These are phyloP conservation scores for Catharus fuscescens DNA, from an alignment of 2,113 vertebrate species.

Conservation along the genomic window DNA sequence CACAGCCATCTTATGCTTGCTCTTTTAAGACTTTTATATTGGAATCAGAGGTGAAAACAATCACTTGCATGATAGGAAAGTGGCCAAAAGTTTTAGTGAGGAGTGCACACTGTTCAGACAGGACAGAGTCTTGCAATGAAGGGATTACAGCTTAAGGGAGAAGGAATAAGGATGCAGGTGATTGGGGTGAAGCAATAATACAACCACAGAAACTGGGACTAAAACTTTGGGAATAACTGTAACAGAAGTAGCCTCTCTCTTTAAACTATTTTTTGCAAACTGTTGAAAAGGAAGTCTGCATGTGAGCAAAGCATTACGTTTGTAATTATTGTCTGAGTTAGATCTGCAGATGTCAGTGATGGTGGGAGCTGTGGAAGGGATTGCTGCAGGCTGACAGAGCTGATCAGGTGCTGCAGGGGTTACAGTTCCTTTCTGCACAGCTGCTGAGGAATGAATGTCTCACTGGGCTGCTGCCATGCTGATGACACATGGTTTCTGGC, in stretches of 20 bases:
- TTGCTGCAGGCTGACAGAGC: not conserved
- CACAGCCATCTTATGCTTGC: not conserved
- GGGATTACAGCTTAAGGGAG: not conserved
- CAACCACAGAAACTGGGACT: not conserved
- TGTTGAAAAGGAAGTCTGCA: not conserved
- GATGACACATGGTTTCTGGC: not conserved
- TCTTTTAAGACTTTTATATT: not conserved
- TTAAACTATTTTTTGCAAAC: not conserved
- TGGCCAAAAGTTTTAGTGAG: not conserved
- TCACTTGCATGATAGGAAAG: not conserved
- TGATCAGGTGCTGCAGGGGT: not conserved
- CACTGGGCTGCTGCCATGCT: not conserved
- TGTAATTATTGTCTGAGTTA: not conserved
- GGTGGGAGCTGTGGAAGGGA: not conserved
- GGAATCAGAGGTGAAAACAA: not conserved
- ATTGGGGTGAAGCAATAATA: not conserved
- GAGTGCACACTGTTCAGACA: not conserved
- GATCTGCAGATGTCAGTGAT: not conserved
- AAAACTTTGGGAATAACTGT: not conserved
- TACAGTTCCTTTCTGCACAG: not conserved
- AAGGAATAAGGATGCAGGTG: not conserved
- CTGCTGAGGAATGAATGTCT: not conserved
- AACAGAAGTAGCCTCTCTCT: not conserved
- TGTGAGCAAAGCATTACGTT: not conserved
- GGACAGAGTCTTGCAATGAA: not conserved